phyloP scores from a whole-genome alignment of 2,113 vertebrate genomes.

The Copsychus sechellarum region DNA sequence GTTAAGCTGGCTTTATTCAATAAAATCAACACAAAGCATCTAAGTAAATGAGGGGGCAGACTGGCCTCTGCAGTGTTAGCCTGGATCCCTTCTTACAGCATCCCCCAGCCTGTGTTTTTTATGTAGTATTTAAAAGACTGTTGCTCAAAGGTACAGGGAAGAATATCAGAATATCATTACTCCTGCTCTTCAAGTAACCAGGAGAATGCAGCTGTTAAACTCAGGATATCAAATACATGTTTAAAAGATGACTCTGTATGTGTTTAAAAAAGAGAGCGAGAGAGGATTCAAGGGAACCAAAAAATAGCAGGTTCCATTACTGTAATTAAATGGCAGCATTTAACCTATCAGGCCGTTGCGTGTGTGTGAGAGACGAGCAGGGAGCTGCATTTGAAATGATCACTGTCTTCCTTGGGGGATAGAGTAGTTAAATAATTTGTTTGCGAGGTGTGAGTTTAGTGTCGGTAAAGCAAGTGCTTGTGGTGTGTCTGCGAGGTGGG shows the following conservation, averaged over 20 bases:
- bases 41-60: slow-evolving; percentile 11
- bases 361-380: slow-evolving; percentile 71
- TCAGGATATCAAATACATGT: slow-evolving; percentile 61
- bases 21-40: not conserved
- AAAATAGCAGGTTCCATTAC: slow-evolving; percentile 79
- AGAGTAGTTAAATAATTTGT: slow-evolving; percentile 79
- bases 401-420: slow-evolving; percentile 69
- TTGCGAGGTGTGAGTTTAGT: slow-evolving; percentile 71
- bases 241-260: slow-evolving; percentile 70
- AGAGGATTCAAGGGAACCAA: slow-evolving; percentile 73
- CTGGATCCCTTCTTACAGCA: not conserved
- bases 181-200: slow-evolving; percentile 24
- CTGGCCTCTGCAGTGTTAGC: not conserved
- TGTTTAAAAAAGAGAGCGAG: slow-evolving; percentile 65
- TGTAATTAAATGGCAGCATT: slow-evolving; percentile 76
- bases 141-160: not conserved
- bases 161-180: slow-evolving; percentile 5
- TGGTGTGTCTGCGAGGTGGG: not conserved
- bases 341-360: slow-evolving; percentile 73
- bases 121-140: slow-evolving; percentile 1
- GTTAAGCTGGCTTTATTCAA: not conserved
- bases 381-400: slow-evolving; percentile 73
- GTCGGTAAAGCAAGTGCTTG: slow-evolving; percentile 2
- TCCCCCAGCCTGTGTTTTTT: not conserved
- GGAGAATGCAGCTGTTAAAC: slow-evolving; percentile 54